Evolutionary conservation across 2,797 vertebrate genomes (phyloP).

Genomic region (Hippocampus kuda): DNA sequence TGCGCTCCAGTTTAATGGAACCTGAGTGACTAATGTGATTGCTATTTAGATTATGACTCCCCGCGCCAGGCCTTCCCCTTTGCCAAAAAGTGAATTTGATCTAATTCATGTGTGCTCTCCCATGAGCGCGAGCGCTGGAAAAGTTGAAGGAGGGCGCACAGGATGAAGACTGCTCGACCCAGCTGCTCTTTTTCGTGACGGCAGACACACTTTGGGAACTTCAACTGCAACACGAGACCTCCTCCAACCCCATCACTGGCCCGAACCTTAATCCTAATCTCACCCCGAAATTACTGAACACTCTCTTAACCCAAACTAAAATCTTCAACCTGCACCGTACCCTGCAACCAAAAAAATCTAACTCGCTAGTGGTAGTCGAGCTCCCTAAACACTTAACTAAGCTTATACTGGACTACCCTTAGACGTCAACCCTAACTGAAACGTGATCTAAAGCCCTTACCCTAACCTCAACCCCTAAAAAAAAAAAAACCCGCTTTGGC

Average conservation of each 20-base stretch:
- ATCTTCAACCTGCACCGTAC: too few species aligned
- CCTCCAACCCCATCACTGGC: too few species aligned
- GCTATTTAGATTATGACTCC: slow-evolving; percentile 61
- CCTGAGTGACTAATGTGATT: slow-evolving; percentile 61
- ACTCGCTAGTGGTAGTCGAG: too few species aligned
- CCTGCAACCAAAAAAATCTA: too few species aligned
- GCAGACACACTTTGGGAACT: not conserved
- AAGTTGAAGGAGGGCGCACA: slow-evolving; percentile 38
- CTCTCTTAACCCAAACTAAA: too few species aligned
- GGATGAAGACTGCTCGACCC: slow-evolving; percentile 50
- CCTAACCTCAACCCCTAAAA: not conserved
- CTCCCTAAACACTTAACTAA: not conserved
- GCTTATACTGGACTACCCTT: not conserved
- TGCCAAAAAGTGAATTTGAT: slow-evolving; percentile 59
- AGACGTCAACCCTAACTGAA: not conserved
- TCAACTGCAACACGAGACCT: not conserved
- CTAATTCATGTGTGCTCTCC: slow-evolving; percentile 51
- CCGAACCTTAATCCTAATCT: too few species aligned
- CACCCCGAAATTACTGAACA: too few species aligned
- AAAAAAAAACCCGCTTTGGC: not conserved
- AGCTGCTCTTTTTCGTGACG: slow-evolving; percentile 28
- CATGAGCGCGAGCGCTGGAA: slow-evolving; percentile 43
- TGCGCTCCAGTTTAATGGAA: slow-evolving; percentile 62
- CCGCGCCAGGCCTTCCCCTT: slow-evolving; percentile 42
- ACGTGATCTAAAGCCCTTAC: not conserved